Conservation (phyloP, 2,888 invertebrate species). For the Pollenia amentaria region DNA sequence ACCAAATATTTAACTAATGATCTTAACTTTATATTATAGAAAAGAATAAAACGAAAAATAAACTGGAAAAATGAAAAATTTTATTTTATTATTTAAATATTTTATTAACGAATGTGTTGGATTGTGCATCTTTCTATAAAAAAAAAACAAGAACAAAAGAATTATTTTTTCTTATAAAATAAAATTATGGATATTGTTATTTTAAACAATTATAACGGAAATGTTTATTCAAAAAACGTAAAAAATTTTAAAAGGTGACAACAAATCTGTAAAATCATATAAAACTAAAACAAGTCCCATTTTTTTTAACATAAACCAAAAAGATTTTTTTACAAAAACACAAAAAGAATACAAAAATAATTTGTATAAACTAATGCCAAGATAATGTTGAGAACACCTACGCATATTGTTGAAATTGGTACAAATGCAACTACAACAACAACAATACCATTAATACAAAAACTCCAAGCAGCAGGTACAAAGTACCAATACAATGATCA, state of each 20-base stretch:
- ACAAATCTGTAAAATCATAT: conserved; percentile 23
- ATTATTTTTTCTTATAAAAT: neutral
- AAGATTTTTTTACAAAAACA: conserved; percentile 23
- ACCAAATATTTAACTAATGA: conserved; percentile 30
- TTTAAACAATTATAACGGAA: conserved; percentile 1
- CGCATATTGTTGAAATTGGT: conserved; percentile 85
- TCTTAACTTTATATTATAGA: neutral
- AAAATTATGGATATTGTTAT: conserved; percentile 29
- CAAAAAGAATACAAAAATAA: conserved; percentile 31
- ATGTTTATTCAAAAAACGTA: conserved; percentile 5
- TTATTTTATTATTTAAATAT: neutral
- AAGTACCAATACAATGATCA: conserved; percentile 72
- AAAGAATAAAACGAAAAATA: neutral
- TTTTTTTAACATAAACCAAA: neutral
- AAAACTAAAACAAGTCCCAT: neutral
- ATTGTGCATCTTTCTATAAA: conserved; percentile 3
- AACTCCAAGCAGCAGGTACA: conserved; percentile 72
- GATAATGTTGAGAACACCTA: conserved; percentile 86
- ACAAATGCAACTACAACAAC: conserved; percentile 76
- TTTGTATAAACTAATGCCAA: conserved; percentile 65
- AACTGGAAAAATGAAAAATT: neutral
- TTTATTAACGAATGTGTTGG: neutral
- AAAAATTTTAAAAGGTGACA: conserved; percentile 50
- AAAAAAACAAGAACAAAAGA: neutral
- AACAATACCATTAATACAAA: conserved; percentile 74